These are phyloP conservation scores for Lepidocyrtinus sp. DNA, from an alignment of 2,888 invertebrate genomes.

Conservation along the genomic window DNA sequence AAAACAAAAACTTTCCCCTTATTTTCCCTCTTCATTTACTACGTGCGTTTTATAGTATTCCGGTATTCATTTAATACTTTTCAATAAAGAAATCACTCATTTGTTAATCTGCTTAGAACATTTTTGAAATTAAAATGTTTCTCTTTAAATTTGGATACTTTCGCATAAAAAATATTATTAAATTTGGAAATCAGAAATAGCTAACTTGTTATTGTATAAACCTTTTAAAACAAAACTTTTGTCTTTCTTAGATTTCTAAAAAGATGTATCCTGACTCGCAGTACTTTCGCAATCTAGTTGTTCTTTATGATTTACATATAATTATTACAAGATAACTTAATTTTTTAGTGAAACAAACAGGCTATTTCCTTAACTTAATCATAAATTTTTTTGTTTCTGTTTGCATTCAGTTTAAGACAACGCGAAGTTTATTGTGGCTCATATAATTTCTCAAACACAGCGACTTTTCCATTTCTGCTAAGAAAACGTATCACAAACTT, in stretches of 20 bases:
- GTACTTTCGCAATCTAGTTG: not conserved
- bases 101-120: not conserved
- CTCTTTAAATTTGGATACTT: not conserved
- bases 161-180: not conserved
- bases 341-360: conserved; percentile 1
- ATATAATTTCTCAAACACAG: not conserved
- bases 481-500: not conserved
- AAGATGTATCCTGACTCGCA: not conserved
- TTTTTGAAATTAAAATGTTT: not conserved
- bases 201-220: not conserved
- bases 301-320: not conserved
- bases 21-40: conserved; percentile 6
- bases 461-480: not conserved
- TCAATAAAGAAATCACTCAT: not conserved
- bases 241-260: not conserved
- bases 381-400: not conserved
- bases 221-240: not conserved
- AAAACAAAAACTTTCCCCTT: conserved; percentile 57
- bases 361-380: not conserved
- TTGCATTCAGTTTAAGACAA: not conserved
- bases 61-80: not conserved
- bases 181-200: not conserved
- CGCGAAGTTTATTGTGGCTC: not conserved
- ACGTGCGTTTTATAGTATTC: conserved; percentile 9
- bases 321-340: conserved; percentile 4